phyloP scores from a whole-genome alignment of 2,113 vertebrate genomes.

The Piprites chloris region DNA sequence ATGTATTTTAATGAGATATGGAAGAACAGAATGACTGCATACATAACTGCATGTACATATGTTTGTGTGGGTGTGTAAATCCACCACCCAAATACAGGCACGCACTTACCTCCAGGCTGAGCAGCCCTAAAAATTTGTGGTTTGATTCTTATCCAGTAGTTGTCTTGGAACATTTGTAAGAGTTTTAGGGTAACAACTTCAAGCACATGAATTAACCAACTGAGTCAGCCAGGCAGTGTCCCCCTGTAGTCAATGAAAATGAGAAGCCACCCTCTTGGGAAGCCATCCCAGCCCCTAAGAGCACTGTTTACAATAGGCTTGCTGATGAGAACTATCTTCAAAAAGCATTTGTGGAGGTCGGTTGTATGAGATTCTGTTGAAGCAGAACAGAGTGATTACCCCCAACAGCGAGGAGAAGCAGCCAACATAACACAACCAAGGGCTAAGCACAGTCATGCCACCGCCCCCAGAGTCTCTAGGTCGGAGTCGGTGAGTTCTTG shows the following conservation, averaged over 20 bases:
- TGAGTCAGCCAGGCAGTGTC: neutral
- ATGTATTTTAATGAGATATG: neutral
- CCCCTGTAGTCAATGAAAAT: neutral
- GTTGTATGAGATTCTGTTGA: neutral
- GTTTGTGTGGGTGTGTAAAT: neutral
- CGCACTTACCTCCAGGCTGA: neutral
- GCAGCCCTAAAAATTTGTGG: neutral
- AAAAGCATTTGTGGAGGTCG: neutral
- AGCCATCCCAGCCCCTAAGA: neutral
- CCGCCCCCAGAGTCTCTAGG: too few species aligned
- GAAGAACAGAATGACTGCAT: neutral
- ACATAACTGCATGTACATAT: neutral
- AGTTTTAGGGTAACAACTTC: neutral
- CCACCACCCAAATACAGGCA: neutral
- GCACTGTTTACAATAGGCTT: neutral
- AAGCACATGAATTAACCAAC: neutral
- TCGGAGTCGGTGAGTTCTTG: neutral
- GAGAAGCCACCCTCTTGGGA: neutral
- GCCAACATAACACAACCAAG: neutral
- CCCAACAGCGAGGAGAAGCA: neutral
- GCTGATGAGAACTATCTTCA: neutral
- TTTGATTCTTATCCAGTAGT: neutral
- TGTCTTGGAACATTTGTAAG: neutral
- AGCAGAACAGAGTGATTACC: neutral
- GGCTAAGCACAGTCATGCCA: rapidly evolving